Evolutionary conservation across 2,113 vertebrate genomes (phyloP), one percentile per base, ranked within the genome.

Genomic region (Synodontis membranacea): DNA sequence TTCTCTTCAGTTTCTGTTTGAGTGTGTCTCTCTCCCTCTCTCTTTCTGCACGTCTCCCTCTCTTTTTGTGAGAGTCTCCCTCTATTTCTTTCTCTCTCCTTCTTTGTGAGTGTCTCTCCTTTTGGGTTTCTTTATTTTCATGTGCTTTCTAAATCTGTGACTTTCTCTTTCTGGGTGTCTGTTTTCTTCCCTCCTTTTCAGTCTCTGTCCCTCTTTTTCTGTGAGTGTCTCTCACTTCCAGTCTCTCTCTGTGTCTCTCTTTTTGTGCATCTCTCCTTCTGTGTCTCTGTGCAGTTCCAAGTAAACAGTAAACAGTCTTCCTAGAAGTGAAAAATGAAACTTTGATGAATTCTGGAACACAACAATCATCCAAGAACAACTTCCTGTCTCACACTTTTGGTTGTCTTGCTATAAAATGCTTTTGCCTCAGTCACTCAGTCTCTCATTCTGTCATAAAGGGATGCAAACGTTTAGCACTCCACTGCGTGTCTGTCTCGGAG

Each of bases 1-100:
- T n/a, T 78, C 80, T 70, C 34, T 39, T n/a, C n/a, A n/a, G n/a
- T n/a, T 83, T 74, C 74, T 52, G 66, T 54, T 56, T 86, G 70
- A 23, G 48, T 79, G 56, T 21, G 15, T 44, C 39, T 28, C 70
- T 46, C 39, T 42, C 2, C 42, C 0, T 23, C 19, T 21, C 68
- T 39, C 7, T 70, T 2, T 10, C 0, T 2, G 0, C 5, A 3
- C 14, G 2, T 17, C 6, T 70, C 2, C 42, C 0, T 37, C 64
- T 37, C 3, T 72, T 2, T 23, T 0, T 70, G 19, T 39, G 7
- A n/a, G n/a, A n/a, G 7, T 62, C 56, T 58, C 10, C 4, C n/a
- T n/a, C 28, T 31, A 0, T 31, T 3, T 31, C 28, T 48, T 12
- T 50, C 28, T 19, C 14, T 37, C 12, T 37, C 5, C 23, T 12